A percentile compares a stretch with the other conserved stretches of the same genome.
These are phyloP conservation scores for Scaptodrosophila latifasciaeformis DNA, from an alignment of 2,888 invertebrate species.

Conservation along the genomic window DNA sequence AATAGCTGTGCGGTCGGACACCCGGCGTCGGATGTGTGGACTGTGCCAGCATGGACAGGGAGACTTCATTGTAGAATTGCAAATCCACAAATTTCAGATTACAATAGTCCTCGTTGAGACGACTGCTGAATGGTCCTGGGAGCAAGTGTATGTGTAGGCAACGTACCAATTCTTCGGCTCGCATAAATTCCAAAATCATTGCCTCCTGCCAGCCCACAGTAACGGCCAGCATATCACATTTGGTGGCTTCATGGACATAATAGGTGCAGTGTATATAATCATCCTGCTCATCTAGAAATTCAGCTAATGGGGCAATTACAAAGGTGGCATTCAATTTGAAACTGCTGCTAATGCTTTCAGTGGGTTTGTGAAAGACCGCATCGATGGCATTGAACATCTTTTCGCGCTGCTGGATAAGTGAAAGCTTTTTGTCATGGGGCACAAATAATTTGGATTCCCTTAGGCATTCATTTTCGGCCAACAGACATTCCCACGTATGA, in stretches of 20 bases:
- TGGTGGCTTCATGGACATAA: slow-evolving; percentile 57
- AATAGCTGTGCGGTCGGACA: slow-evolving; percentile 75
- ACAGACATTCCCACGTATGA: slow-evolving; percentile 86
- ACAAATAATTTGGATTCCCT: slow-evolving; percentile 83
- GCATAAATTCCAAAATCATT: slow-evolving; percentile 68
- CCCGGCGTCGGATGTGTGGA: slow-evolving; percentile 75
- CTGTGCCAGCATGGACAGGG: slow-evolving; percentile 83
- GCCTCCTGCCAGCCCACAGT: slow-evolving; percentile 67
- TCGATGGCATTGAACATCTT: slow-evolving; percentile 81
- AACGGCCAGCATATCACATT: slow-evolving; percentile 63
- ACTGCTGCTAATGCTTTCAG: slow-evolving; percentile 79
- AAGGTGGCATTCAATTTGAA: slow-evolving; percentile 78
- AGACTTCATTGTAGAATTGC: slow-evolving; percentile 82
- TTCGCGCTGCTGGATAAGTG: slow-evolving; percentile 87
- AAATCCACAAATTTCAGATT: slow-evolving; percentile 80
- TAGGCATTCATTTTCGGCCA: slow-evolving; percentile 84
- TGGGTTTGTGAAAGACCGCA: slow-evolving; percentile 82
- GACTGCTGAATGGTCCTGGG: slow-evolving; percentile 70
- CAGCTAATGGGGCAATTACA: slow-evolving; percentile 73
- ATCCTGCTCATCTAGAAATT: slow-evolving; percentile 18
- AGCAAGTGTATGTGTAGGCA: slow-evolving; percentile 78
- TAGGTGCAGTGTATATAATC: slow-evolving; percentile 61
- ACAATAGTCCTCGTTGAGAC: slow-evolving; percentile 57
- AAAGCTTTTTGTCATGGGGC: slow-evolving; percentile 84
- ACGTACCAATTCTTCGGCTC: slow-evolving; percentile 73